A percentile compares a stretch with the other conserved stretches of the same genome.
Evolutionary conservation across 2,888 invertebrate species (phyloP).

Genomic region (Marasmarcha lunaedactyla): DNA sequence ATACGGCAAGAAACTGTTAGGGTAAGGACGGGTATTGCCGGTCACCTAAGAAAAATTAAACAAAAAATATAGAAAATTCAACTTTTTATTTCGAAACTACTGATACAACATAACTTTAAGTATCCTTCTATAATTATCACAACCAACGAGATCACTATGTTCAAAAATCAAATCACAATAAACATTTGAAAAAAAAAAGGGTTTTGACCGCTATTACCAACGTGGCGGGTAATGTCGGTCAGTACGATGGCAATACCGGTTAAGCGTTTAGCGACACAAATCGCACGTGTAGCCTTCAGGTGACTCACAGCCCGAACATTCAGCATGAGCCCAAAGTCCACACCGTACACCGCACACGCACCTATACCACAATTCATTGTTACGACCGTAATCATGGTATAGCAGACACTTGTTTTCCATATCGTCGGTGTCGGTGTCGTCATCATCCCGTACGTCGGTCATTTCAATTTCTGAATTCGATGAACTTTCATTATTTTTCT

Average conservation of each 20-base stretch:
- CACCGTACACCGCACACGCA: constrained; percentile 6
- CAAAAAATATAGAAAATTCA: background rate
- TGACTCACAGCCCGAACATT: constrained; percentile 8
- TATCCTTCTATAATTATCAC: background rate
- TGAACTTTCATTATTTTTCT: background rate
- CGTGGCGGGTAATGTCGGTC: background rate
- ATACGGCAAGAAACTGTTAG: too few relatives aligned
- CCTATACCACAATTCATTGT: constrained; percentile 6
- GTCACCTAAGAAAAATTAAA: background rate
- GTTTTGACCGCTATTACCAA: background rate
- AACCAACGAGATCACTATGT: background rate
- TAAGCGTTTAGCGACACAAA: background rate
- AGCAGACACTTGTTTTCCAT: constrained; percentile 2
- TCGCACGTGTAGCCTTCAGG: constrained; percentile 5
- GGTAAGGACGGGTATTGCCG: constrained; percentile 7
- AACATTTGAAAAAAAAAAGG: background rate
- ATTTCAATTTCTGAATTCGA: background rate
- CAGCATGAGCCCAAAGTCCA: constrained; percentile 8
- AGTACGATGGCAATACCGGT: background rate
- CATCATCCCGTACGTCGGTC: background rate
- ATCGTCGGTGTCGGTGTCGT: background rate
- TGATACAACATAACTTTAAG: background rate
- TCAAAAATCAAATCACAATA: background rate
- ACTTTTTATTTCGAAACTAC: background rate
- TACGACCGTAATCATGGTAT: background rate